Conservation (phyloP, 2,113 vertebrate genomes). For the Chaetodon trifascialis region DNA sequence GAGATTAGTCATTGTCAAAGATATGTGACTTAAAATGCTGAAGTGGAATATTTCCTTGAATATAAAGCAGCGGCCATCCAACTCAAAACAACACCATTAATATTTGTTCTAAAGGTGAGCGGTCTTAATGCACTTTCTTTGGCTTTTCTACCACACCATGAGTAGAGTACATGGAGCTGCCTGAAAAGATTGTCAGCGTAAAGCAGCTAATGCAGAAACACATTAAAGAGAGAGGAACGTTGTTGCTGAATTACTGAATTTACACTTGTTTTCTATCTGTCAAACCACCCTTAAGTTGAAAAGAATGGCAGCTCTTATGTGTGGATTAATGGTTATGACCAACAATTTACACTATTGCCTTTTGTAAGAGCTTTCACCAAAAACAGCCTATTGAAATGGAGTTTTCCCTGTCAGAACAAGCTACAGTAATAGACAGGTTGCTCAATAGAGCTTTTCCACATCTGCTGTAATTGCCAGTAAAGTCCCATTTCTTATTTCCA, state of each 20-base stretch:
- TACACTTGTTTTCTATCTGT: background rate
- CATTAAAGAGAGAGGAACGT: background rate
- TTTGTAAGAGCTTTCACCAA: background rate
- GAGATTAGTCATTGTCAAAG: constrained; percentile 59
- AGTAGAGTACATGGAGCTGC: too few relatives aligned
- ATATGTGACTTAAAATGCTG: constrained; percentile 40
- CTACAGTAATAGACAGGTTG: background rate
- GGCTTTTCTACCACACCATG: background rate
- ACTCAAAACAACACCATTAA: constrained; percentile 35
- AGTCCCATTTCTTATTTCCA: background rate
- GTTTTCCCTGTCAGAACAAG: background rate
- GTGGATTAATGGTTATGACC: background rate
- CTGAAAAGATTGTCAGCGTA: background rate
- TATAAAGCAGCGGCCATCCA: constrained; percentile 42
- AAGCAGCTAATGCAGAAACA: background rate
- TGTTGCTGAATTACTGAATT: background rate
- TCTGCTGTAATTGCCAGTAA: background rate
- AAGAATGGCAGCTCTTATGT: background rate
- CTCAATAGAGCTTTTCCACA: background rate
- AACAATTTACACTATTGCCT: background rate
- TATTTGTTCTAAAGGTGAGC: constrained; percentile 31
- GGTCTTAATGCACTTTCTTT: constrained; percentile 21
- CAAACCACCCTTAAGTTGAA: background rate
- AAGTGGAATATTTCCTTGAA: constrained; percentile 54
- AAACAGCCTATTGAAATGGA: background rate